Percentiles rank a stretch among this genome's conserved stretches.
phyloP scores from a whole-genome alignment of 2,888 invertebrate genomes.

The Rhyacophila evoluta region DNA sequence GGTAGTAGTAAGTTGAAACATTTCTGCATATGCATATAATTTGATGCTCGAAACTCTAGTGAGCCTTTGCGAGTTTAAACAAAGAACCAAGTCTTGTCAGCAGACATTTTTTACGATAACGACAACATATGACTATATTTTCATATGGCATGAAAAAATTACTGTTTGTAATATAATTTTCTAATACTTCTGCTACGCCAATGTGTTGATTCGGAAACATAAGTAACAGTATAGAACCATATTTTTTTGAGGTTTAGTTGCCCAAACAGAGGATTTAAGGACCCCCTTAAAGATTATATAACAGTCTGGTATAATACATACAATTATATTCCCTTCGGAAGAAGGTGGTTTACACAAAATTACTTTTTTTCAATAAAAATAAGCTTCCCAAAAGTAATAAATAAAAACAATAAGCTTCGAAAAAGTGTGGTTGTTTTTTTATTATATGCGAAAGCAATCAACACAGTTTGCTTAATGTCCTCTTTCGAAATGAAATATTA shows the following conservation, averaged over 20 bases:
- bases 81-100: too few species aligned
- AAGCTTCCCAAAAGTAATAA: background rate
- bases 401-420: slow-evolving; percentile 8
- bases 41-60: too few species aligned
- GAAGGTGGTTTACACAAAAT: background rate
- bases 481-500: too few species aligned
- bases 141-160: too few species aligned
- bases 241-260: background rate
- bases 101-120: too few species aligned
- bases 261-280: slow-evolving; percentile 5
- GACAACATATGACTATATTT: too few species aligned
- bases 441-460: background rate
- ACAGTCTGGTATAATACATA: background rate
- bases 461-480: background rate
- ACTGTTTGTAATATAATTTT: too few species aligned
- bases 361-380: background rate
- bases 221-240: background rate
- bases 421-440: slow-evolving; percentile 1
- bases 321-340: background rate
- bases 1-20: too few species aligned
- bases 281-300: background rate
- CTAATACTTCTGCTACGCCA: too few species aligned
- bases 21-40: too few species aligned
- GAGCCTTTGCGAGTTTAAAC: too few species aligned
- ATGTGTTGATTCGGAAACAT: background rate